Evolutionary conservation across 1,140 invertebrate species (phyloP).

Genomic region (Macrosteles quadrilineatus): DNA sequence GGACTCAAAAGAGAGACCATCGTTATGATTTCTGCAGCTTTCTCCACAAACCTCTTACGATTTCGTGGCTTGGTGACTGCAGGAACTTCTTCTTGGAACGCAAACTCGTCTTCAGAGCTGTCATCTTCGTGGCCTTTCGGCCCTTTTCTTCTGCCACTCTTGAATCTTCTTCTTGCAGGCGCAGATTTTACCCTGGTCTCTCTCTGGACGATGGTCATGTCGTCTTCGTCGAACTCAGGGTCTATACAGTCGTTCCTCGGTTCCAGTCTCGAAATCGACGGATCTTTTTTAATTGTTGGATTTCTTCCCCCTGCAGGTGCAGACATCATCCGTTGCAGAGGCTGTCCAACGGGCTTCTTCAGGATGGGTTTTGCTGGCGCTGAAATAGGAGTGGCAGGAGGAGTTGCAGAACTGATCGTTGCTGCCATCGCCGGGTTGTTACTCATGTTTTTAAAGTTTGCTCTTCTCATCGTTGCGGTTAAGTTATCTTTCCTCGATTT

Average conservation of each 20-base stretch:
- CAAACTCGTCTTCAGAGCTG: background rate
- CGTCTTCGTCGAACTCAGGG: constrained; percentile 31
- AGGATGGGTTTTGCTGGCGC: background rate
- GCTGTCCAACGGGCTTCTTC: constrained; percentile 8
- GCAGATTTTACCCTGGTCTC: constrained; percentile 17
- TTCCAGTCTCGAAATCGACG: background rate
- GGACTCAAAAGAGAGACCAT: constrained; percentile 37
- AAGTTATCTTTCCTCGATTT: constrained; percentile 16
- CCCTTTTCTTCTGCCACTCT: background rate
- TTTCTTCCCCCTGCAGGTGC: constrained; percentile 27
- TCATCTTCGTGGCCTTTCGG: constrained; percentile 29
- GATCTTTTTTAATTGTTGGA: background rate
- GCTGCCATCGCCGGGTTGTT: constrained; percentile 12
- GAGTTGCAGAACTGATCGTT: background rate
- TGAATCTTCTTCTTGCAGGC: constrained; percentile 15
- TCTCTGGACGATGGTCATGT: constrained; percentile 1
- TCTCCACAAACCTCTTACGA: background rate
- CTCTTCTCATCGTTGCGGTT: constrained; percentile 30
- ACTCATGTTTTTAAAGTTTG: constrained; percentile 28
- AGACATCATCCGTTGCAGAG: constrained; percentile 31
- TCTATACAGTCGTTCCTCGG: constrained; percentile 16
- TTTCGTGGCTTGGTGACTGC: background rate
- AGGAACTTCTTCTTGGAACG: background rate
- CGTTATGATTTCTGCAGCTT: constrained; percentile 29
- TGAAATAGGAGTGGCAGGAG: background rate